A percentile compares a stretch with the other conserved stretches of the same genome.
These are phyloP conservation scores for Aix galericulata DNA, from an alignment of 2,113 vertebrate genomes.

Conservation along the genomic window DNA sequence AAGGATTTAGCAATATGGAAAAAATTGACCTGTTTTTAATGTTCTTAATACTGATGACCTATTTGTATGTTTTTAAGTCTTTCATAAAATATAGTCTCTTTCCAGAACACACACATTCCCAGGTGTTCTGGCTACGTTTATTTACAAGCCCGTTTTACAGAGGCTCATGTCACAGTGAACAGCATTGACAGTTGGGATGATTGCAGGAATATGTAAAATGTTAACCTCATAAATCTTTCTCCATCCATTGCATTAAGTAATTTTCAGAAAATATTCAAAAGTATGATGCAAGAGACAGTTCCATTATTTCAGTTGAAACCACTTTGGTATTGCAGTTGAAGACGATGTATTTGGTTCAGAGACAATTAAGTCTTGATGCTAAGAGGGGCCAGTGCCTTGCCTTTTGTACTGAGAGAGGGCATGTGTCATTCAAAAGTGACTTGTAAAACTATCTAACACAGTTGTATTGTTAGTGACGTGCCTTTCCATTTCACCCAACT, in stretches of 20 bases:
- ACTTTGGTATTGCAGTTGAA: constrained; percentile 13
- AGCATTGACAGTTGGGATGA: not conserved
- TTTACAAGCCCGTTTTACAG: not conserved
- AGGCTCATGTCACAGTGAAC: not conserved
- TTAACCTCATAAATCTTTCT: constrained; percentile 28
- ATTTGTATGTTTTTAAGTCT: not conserved
- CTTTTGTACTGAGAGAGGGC: not conserved
- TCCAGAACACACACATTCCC: not conserved
- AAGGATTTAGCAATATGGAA: not conserved
- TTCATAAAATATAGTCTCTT: not conserved
- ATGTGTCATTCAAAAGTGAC: not conserved
- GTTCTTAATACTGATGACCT: not conserved
- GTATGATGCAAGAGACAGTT: not conserved
- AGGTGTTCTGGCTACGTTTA: not conserved
- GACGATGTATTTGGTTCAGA: not conserved
- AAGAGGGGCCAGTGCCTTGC: not conserved
- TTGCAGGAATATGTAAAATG: not conserved
- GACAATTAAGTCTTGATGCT: not conserved
- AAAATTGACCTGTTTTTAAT: not conserved
- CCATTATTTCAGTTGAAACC: constrained; percentile 3
- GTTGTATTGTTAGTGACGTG: not conserved
- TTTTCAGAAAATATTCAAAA: not conserved
- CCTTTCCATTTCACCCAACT: not conserved
- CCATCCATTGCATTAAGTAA: not conserved
- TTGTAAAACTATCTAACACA: not conserved